Evolutionary conservation across 2,888 invertebrate genomes (phyloP).

Genomic region (Athrips mouffetella): DNA sequence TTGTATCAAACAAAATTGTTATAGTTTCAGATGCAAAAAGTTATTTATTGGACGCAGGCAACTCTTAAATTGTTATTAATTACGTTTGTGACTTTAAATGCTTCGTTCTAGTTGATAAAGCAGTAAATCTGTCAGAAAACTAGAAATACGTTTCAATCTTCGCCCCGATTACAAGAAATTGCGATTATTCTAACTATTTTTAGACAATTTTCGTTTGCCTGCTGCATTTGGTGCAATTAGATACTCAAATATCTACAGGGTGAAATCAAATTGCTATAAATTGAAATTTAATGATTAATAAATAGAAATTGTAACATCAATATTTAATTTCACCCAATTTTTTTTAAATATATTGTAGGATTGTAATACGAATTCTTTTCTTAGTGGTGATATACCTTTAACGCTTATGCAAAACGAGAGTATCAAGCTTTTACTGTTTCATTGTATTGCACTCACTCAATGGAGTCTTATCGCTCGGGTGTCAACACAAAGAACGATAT

Average conservation of each 20-base stretch:
- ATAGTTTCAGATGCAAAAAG: conserved; percentile 13
- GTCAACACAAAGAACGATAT: too few relatives aligned
- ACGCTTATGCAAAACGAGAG: too few relatives aligned
- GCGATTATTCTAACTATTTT: neutral
- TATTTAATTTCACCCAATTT: too few relatives aligned
- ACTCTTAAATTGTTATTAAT: conserved; percentile 12
- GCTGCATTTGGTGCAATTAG: neutral
- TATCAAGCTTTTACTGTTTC: too few relatives aligned
- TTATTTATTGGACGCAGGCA: conserved; percentile 12
- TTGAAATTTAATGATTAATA: too few relatives aligned
- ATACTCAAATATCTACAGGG: neutral
- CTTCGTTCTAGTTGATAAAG: conserved; percentile 11
- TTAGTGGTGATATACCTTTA: too few relatives aligned
- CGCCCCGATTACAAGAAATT: neutral
- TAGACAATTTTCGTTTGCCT: neutral
- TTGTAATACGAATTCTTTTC: too few relatives aligned
- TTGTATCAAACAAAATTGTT: conserved; percentile 13
- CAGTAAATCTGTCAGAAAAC: conserved; percentile 13
- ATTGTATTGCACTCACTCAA: too few relatives aligned
- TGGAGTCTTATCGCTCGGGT: too few relatives aligned
- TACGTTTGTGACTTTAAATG: conserved; percentile 1
- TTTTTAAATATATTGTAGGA: too few relatives aligned
- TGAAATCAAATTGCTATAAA: too few relatives aligned
- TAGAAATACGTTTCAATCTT: conserved; percentile 3
- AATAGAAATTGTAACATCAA: too few relatives aligned